Evolutionary conservation across 1,140 invertebrate genomes (phyloP).

Genomic region (Euura saliciscinereae): DNA sequence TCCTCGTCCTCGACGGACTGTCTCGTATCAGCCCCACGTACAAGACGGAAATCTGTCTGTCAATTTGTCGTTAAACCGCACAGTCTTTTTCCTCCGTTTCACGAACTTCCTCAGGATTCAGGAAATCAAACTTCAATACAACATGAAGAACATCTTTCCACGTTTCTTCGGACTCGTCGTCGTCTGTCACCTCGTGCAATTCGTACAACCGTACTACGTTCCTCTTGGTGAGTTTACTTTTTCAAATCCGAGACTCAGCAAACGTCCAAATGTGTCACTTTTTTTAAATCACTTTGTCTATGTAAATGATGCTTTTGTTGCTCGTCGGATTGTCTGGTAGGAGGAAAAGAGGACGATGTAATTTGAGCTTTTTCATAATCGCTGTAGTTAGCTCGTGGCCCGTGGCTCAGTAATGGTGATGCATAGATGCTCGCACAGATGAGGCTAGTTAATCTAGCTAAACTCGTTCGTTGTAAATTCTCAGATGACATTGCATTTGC

Average conservation of each 20-base stretch:
- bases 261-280: too few species aligned
- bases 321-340: not conserved
- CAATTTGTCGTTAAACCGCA: not conserved
- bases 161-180: not conserved
- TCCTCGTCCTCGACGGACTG: slow-evolving; percentile 2
- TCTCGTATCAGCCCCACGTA: not conserved
- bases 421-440: too few species aligned
- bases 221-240: not conserved
- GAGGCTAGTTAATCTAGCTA: too few species aligned
- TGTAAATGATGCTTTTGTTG: too few species aligned
- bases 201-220: slow-evolving; percentile 1
- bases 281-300: too few species aligned
- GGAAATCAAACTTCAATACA: not conserved
- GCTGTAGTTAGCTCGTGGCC: not conserved
- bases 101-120: not conserved
- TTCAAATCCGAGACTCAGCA: too few species aligned
- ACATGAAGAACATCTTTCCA: not conserved
- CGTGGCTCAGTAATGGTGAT: too few species aligned
- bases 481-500: too few species aligned
- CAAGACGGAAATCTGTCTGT: not conserved
- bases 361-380: not conserved
- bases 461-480: too few species aligned
- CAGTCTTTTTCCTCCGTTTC: not conserved
- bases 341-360: not conserved
- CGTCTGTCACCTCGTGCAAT: not conserved